phyloP scores from a whole-genome alignment of 2,113 vertebrate species.

The Cyphomyrus discorhynchus region DNA sequence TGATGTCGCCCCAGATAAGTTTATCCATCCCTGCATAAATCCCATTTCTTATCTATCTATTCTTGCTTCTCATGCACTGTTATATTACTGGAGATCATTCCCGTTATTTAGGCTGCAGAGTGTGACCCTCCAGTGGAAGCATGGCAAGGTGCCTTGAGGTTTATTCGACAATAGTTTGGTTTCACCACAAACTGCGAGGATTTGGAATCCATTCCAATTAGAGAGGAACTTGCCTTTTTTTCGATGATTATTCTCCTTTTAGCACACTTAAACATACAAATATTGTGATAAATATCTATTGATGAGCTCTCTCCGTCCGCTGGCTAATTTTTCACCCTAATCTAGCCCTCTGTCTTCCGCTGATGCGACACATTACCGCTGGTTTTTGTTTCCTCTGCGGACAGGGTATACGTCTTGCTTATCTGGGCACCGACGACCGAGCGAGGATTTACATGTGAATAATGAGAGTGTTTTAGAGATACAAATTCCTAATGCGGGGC shows the following conservation, averaged over 20 bases:
- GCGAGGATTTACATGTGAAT: conserved; percentile 14
- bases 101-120: neutral
- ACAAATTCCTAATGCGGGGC: neutral
- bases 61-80: neutral
- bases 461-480: conserved; percentile 13
- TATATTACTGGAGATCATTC: neutral
- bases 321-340: conserved; percentile 10
- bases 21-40: neutral
- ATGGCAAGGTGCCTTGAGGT: neutral
- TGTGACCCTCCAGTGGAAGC: neutral
- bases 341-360: neutral
- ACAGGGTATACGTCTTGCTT: conserved; percentile 18
- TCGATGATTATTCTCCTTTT: neutral
- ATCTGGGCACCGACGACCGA: conserved; percentile 2
- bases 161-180: neutral
- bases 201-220: neutral
- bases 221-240: neutral
- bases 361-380: conserved; percentile 7
- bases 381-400: neutral
- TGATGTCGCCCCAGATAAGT: neutral
- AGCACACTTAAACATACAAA: conserved; percentile 4
- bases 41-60: neutral
- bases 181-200: neutral
- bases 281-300: conserved; percentile 14
- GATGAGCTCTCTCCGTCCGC: neutral